These are phyloP conservation scores for Temnothorax longispinosus DNA, from an alignment of 1,140 invertebrate genomes.

Conservation along the genomic window DNA sequence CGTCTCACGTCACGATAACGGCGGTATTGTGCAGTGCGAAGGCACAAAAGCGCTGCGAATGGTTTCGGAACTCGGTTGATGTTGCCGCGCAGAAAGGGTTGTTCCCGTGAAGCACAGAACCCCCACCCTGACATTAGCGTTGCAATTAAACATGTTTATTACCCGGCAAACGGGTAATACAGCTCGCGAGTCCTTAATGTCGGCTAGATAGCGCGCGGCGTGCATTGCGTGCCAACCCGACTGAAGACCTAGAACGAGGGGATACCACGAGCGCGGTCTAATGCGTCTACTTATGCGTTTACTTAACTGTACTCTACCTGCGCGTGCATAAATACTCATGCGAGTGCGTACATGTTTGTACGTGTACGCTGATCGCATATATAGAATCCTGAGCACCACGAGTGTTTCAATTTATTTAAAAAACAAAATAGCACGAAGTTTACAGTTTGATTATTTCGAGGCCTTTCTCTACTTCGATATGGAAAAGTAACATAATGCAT, in stretches of 20 bases:
- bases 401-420: not conserved
- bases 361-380: not conserved
- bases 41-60: slow-evolving; percentile 47
- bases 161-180: slow-evolving; percentile 71
- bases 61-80: slow-evolving; percentile 27
- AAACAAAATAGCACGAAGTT: not conserved
- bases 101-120: not conserved
- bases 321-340: not conserved
- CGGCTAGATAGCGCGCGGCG: slow-evolving; percentile 68
- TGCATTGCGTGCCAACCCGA: slow-evolving; percentile 68
- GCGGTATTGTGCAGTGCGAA: slow-evolving; percentile 47
- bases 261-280: slow-evolving; percentile 38
- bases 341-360: not conserved
- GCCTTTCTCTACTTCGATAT: slow-evolving; percentile 31
- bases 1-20: not conserved
- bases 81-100: slow-evolving; percentile 39
- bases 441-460: slow-evolving; percentile 61
- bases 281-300: slow-evolving; percentile 69
- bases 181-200: slow-evolving; percentile 75
- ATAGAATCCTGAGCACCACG: not conserved
- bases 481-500: slow-evolving; percentile 70
- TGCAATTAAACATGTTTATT: slow-evolving; percentile 80
- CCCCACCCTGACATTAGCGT: slow-evolving; percentile 69
- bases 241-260: slow-evolving; percentile 37
- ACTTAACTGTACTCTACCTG: slow-evolving; percentile 53